Base-by-base conservation (phyloP, 2,797 vertebrate species). In the Urosaurus nigricauda region DNA sequence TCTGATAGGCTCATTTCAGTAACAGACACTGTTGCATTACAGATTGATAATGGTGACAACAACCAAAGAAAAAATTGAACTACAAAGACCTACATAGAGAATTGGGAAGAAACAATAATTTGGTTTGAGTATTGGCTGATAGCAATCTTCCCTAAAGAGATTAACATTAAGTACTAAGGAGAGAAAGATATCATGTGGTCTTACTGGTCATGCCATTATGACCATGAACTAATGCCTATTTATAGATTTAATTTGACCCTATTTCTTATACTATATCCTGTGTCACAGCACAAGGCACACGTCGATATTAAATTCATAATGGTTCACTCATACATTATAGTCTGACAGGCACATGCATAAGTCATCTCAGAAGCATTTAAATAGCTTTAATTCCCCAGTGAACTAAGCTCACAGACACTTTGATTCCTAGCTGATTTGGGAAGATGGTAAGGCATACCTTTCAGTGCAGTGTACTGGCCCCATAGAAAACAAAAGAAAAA, bases 221-320 rank as follows among this genome's bases (percentile, higher is more conserved):
- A 12, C 77, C 82, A n/a, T 32, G 29, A 84, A 37, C 12, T 37
- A 60, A 74, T 70, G 21, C 17, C 70, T 75, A 58, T 4, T 56
- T 65, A 77, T n/a, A 83, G 40, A 86, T 78, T 86, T 83, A 92
- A 85, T 81, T 83, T 88, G 91, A 89, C 70, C 16, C 71, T 17
- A n/a, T 70, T 89, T 90, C 84, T 79, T 11, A 85, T 80, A 75
- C 21, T 37, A 80, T 53, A 88, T 53, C 63, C 91, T 87, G 89
- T 63, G 81, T 81, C 63, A 81, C 56, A 85, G 40, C 21, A 90
- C 70, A 68, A 81, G 37, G 68, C 21, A 35, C n/a, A 43, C 35
- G 9, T 35, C 32, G 65, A 68, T 17, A 43, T 17, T 74, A 71
- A 29, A n/a, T 43, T 81, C 35, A 56, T 80, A 14, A 88, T 58